A percentile compares a stretch with the other conserved stretches of the same genome.
Evolutionary conservation across 2,888 invertebrate genomes (phyloP).

Genomic region (Erebia palarica): DNA sequence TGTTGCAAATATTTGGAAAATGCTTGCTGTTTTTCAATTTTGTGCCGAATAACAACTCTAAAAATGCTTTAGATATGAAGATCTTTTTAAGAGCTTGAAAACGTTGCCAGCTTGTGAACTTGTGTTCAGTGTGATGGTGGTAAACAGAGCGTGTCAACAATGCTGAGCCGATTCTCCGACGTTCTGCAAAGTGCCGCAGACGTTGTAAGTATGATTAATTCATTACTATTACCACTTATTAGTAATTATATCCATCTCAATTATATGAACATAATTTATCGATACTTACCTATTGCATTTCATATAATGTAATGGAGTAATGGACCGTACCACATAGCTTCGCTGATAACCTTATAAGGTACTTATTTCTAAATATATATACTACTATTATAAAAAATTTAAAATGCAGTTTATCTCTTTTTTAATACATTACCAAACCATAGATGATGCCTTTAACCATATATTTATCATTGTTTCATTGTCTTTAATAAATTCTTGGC

Average conservation of each 20-base stretch:
- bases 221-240: slow-evolving; percentile 5
- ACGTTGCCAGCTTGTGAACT: neutral
- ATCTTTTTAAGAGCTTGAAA: neutral
- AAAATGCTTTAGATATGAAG: slow-evolving; percentile 3
- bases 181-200: slow-evolving; percentile 81
- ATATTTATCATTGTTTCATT: too few species aligned
- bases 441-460: too few species aligned
- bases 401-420: neutral
- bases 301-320: neutral
- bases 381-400: neutral
- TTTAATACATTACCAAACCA: too few species aligned
- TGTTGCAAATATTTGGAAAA: neutral
- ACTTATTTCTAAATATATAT: neutral
- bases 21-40: neutral
- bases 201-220: slow-evolving; percentile 68
- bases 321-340: neutral
- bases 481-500: too few species aligned
- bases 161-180: slow-evolving; percentile 81
- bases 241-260: neutral
- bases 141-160: slow-evolving; percentile 47
- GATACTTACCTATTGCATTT: neutral
- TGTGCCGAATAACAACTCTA: neutral
- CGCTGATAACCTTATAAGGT: neutral
- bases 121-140: neutral
- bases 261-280: neutral